Percentiles rank a stretch among this genome's conserved stretches.
Evolutionary conservation across 1,140 invertebrate species (phyloP).

Genomic region (Neodiprion virginianus): DNA sequence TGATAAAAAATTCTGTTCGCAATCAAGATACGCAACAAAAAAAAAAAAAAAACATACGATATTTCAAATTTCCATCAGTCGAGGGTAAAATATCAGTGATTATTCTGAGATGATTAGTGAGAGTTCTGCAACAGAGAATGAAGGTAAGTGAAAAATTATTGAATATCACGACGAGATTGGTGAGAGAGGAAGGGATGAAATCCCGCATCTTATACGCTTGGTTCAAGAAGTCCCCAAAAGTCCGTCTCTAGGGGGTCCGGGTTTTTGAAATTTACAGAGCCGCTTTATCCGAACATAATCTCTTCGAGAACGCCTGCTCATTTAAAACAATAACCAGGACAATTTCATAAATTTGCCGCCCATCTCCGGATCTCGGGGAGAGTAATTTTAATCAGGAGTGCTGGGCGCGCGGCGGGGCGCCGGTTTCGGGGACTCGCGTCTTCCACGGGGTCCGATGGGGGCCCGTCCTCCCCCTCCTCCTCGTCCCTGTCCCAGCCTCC

Average conservation of each 20-base stretch:
- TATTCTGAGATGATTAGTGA: too few species aligned
- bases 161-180: too few species aligned
- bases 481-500: conserved; percentile 36
- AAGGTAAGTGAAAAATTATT: too few species aligned
- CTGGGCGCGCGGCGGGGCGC: conserved; percentile 37
- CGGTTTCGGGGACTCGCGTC: conserved; percentile 15
- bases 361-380: conserved; percentile 30
- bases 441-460: background rate
- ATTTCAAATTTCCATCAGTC: too few species aligned
- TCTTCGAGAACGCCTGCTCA: conserved; percentile 35
- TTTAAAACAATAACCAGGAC: conserved; percentile 42
- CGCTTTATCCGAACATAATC: conserved; percentile 41
- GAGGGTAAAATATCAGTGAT: too few species aligned
- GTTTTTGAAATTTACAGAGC: conserved; percentile 34
- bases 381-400: conserved; percentile 47
- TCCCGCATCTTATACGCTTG: too few species aligned
- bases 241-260: background rate
- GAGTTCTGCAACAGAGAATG: too few species aligned
- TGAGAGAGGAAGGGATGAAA: too few species aligned
- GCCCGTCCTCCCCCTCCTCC: background rate
- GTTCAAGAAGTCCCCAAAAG: too few species aligned
- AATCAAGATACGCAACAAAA: too few species aligned
- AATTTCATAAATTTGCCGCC: conserved; percentile 42
- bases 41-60: too few species aligned
- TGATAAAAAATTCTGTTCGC: too few species aligned